Evolutionary conservation across 1,140 invertebrate genomes (phyloP), one percentile per base, ranked within the genome.

Genomic region (Leptinotarsa texana): DNA sequence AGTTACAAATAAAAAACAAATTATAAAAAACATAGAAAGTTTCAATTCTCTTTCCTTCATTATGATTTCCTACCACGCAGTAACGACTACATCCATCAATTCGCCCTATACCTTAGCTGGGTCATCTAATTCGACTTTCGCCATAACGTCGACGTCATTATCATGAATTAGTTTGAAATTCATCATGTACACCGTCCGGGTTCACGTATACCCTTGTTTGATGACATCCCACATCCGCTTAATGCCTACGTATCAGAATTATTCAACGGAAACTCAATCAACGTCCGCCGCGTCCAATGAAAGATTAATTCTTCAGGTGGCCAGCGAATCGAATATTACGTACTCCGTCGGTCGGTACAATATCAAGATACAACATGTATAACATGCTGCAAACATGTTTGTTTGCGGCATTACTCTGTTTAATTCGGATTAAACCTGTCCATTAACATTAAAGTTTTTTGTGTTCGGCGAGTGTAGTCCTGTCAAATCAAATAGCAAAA

Each of bases 271-370:
- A 67, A 67, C 65, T 17, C 22, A 67, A 24, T 67, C 42, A 33
- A 67, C 65, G 22, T 67, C 65, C 65, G 65, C n/a, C 27, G 21
- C 6, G 65, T 67, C 15, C 42, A 15, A 67, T 67, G 24, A 67
- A 67, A 67, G 65, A 67, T 67, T 67, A 67, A 67, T 67, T 67
- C 65, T 67, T 42, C 65, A 33, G 65, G 24, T 67, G 22, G 24
- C 65, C 42, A 24, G 65, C 65, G 18, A 67, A 67, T 27, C 24
- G 65, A 67, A 42, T 33, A 24, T 18, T 57, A 8, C 17, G 51
- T 17, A 0, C 33, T n/a, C 17, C 17, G 15, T 57, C 51, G 51
- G n/a, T 18, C 51, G 17, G 13, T 18, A 57, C 51, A 57, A 57
- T 57, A 57, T 6, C 51, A 18, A 57, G 51, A n/a, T 57, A 57